Evolutionary conservation across 2,888 invertebrate genomes (phyloP), one percentile per base, ranked within the genome.

Genomic region (Nomada fucata): DNA sequence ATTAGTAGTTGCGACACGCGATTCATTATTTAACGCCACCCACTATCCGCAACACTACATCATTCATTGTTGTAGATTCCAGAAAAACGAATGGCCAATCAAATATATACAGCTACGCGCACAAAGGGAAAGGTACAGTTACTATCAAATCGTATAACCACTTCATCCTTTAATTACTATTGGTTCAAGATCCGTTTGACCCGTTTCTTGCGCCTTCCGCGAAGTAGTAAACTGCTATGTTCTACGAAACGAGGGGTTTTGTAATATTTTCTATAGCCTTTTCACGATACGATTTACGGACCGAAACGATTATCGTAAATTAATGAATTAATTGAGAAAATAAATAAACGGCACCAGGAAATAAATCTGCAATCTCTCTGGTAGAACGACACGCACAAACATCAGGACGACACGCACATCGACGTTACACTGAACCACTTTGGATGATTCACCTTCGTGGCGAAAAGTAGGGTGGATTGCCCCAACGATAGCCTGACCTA

Each of bases 141-240:
- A 76, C 68, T 68, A 15, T 55, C 53, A 60, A 57, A 50, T 70
- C 57, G 55, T 73, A 82, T 79, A 70, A 63, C 61, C 74, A 61
- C 42, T 42, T 60, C 68, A 71, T 60, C 72, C 63, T 69, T 79
- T 80, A 84, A 86, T 86, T 84, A 79, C 72, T 70, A 70, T 47
- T 29, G 42, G 36, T 13, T 44, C 18, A 23, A 26, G 42, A 26
- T 20, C 18, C 11, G 26, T 18, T 59, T 10, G 36, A 53, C 5
- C 23, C 44, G 20, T 47, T 36, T 36, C 15, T 47, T 15, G 3
- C 47, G 0, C 3, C 15, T 13, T 47, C 13, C 15, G 3, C 15
- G 15, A 47, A 47, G 15, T 47, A 47, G 47, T 47, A 47, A 11
- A 47, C 47, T 13, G 15, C 15, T 47, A 47, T 47, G 4, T 47